These are phyloP conservation scores for Muscicapa comitata DNA, from an alignment of 2,797 vertebrate species.

Conservation along the genomic window DNA sequence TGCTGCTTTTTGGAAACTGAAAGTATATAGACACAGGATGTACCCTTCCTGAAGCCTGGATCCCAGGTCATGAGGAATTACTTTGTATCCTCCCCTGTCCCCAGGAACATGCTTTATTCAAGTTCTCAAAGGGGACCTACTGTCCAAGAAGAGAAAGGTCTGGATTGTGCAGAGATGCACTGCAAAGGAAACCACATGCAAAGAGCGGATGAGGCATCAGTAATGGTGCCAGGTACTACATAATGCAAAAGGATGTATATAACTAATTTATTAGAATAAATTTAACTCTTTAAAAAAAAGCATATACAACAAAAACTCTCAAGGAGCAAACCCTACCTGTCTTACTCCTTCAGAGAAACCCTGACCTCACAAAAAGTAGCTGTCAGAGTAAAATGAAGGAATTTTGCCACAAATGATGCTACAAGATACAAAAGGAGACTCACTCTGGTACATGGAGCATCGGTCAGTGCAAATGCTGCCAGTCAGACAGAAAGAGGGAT, in stretches of 20 bases:
- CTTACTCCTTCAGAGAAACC: background rate
- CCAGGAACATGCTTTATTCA: background rate
- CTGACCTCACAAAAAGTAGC: background rate
- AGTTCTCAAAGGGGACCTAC: background rate
- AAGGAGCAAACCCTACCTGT: background rate
- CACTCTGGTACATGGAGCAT: background rate
- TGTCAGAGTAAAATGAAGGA: background rate
- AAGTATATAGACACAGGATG: background rate
- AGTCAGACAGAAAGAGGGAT: background rate
- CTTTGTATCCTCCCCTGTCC: background rate
- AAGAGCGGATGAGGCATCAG: background rate
- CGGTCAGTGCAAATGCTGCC: background rate
- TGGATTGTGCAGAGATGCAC: background rate
- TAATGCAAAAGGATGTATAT: constrained; percentile 59
- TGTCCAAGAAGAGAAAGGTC: background rate
- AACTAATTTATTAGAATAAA: constrained; percentile 60
- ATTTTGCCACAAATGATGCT: background rate
- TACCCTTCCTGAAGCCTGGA: background rate
- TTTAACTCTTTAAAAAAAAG: background rate
- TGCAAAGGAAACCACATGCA: constrained; percentile 10
- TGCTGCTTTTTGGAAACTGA: background rate
- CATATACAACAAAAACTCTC: background rate
- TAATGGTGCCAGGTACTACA: constrained; percentile 19
- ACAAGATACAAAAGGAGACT: background rate
- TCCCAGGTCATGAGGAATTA: background rate